A percentile compares a stretch with the other conserved stretches of the same genome.
These are phyloP conservation scores for Macheiramphus alcinus DNA, from an alignment of 2,113 vertebrate species.

Conservation along the genomic window DNA sequence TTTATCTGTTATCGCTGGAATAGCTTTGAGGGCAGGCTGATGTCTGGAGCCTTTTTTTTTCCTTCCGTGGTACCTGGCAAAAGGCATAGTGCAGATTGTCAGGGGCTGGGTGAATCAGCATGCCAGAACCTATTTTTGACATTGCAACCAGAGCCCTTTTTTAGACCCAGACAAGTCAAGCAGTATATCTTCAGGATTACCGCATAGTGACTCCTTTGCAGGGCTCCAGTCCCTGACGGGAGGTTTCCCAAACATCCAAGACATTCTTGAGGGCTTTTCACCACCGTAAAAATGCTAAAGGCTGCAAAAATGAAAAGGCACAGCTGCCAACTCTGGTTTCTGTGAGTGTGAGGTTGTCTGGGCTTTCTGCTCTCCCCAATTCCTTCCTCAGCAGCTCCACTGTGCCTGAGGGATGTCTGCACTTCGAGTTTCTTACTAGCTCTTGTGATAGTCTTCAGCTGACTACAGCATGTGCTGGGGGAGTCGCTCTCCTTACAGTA, in stretches of 20 bases:
- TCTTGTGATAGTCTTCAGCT: neutral
- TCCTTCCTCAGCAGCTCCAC: neutral
- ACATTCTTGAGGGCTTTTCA: slow-evolving; percentile 13
- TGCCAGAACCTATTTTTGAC: neutral
- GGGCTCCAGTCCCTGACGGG: neutral
- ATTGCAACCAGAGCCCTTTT: neutral
- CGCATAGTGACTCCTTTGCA: neutral
- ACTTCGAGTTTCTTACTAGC: neutral
- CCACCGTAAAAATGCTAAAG: neutral
- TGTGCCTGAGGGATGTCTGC: neutral
- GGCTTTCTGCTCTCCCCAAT: neutral
- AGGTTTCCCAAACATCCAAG: slow-evolving; percentile 9
- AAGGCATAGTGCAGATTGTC: neutral
- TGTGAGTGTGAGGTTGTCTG: neutral
- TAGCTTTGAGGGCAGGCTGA: slow-evolving; percentile 13
- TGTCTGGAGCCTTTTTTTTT: neutral
- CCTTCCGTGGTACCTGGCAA: neutral
- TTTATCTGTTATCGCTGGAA: slow-evolving; percentile 22
- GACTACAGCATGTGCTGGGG: neutral
- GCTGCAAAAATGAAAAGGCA: neutral
- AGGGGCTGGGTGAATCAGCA: neutral
- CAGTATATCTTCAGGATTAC: slow-evolving; percentile 8
- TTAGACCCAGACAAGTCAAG: neutral
- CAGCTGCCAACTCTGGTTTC: neutral
- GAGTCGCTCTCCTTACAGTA: neutral